Evolutionary conservation across 2,888 invertebrate genomes (phyloP).

Genomic region (Habroteleia sp.): DNA sequence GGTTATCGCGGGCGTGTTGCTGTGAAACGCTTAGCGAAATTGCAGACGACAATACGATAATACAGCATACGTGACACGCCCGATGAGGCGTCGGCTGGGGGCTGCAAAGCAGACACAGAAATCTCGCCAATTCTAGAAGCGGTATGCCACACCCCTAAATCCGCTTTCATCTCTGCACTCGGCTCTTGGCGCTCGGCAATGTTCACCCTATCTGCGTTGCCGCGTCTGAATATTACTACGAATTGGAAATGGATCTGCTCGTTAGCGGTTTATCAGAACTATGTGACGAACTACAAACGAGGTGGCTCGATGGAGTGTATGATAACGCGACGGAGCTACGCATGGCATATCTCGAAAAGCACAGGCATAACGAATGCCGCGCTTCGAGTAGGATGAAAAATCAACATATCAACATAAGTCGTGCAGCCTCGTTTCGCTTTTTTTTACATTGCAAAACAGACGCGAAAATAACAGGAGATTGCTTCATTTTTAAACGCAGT

Average conservation of each 20-base stretch:
- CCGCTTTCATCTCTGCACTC: conserved; percentile 63
- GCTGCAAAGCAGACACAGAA: conserved; percentile 75
- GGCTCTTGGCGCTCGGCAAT: conserved; percentile 53
- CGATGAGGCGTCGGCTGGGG: conserved; percentile 73
- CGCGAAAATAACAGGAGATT: conserved; percentile 4
- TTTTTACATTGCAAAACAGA: conserved; percentile 27
- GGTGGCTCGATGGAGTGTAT: conserved; percentile 38
- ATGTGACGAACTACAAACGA: conserved; percentile 60
- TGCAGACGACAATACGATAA: conserved; percentile 80
- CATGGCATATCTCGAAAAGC: conserved; percentile 34
- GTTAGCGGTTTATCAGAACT: conserved; percentile 64
- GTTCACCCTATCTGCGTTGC: conserved; percentile 52
- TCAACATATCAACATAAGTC: conserved; percentile 14
- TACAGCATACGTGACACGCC: conserved; percentile 80
- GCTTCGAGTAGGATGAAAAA: conserved; percentile 22
- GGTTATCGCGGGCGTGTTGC: conserved; percentile 75
- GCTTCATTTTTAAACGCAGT: too few relatives aligned
- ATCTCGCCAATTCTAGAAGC: conserved; percentile 80
- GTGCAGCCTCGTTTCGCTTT: neutral
- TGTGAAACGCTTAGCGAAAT: conserved; percentile 81
- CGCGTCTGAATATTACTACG: conserved; percentile 67
- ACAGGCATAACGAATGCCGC: conserved; percentile 18
- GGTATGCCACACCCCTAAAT: conserved; percentile 76
- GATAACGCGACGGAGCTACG: conserved; percentile 40
- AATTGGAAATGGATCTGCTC: conserved; percentile 65